Percentiles rank a stretch among this genome's conserved stretches.
Conservation (phyloP, 2,797 vertebrate genomes). For the Lepus townsendii region DNA sequence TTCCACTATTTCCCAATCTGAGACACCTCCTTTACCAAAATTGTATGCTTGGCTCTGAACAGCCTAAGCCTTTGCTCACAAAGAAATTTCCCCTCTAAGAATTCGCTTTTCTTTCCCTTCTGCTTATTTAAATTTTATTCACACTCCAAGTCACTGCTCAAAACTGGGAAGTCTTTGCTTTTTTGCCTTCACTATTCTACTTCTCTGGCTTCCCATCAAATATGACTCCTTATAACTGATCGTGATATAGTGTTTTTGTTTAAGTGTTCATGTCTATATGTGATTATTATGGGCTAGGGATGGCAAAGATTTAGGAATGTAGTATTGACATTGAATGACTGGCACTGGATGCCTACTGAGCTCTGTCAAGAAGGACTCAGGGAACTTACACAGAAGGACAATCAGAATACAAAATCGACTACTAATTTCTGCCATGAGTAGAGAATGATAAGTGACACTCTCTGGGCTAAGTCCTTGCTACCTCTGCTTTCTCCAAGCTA, state of each 20-base stretch:
- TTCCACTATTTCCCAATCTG: background rate
- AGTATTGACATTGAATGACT: background rate
- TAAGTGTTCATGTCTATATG: constrained; percentile 34
- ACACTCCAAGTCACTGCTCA: constrained; percentile 11
- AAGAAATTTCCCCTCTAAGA: constrained; percentile 46
- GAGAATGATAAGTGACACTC: background rate
- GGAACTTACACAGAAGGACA: background rate
- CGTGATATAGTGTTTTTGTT: constrained; percentile 52
- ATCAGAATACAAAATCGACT: constrained; percentile 2
- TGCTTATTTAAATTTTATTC: constrained; percentile 56
- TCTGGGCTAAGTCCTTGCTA: background rate
- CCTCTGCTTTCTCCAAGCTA: background rate
- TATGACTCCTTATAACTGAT: background rate
- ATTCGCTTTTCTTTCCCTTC: constrained; percentile 32
- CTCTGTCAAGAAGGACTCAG: background rate
- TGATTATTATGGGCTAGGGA: background rate
- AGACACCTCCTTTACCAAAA: constrained; percentile 28
- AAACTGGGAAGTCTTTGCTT: constrained; percentile 34
- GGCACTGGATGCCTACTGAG: background rate
- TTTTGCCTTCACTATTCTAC: constrained; percentile 59
- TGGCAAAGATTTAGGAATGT: constrained; percentile 39
- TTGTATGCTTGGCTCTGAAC: background rate
- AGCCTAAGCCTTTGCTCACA: background rate
- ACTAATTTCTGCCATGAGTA: background rate
- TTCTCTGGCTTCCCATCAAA: constrained; percentile 28